A percentile compares a stretch with the other conserved stretches of the same genome.
Conservation (phyloP, 2,113 vertebrate genomes). For the Daphoenositta chrysoptera region DNA sequence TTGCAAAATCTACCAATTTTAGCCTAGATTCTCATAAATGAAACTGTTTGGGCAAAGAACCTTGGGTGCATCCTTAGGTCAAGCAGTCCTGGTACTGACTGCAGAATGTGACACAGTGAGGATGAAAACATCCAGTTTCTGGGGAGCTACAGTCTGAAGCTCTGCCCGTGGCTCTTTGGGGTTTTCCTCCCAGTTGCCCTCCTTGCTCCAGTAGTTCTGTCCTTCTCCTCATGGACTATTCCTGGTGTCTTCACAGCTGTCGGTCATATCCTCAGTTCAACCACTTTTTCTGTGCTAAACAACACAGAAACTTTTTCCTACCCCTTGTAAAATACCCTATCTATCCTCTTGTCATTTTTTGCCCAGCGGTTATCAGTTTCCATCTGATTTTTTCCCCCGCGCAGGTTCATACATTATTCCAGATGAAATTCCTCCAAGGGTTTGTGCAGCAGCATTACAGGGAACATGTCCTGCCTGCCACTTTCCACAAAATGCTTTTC, state of each 20-base stretch:
- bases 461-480: neutral
- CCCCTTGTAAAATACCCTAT: neutral
- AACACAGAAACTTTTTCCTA: neutral
- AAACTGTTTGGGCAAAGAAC: neutral
- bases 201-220: neutral
- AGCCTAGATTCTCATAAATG: neutral
- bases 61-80: neutral
- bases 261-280: neutral
- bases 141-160: neutral
- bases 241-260: neutral
- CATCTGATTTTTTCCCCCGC: neutral
- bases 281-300: neutral
- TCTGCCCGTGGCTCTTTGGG: neutral
- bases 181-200: neutral
- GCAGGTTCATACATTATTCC: neutral
- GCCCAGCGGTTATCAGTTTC: neutral
- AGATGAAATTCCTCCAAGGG: neutral
- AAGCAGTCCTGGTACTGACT: neutral
- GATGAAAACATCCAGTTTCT: neutral
- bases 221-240: neutral
- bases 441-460: neutral
- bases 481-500: neutral
- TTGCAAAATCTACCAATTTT: neutral
- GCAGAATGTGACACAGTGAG: rapidly evolving
- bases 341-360: neutral